A percentile compares a stretch with the other conserved stretches of the same genome.
Conservation (phyloP, 23 tunicate genomes). For the Diplosoma virens region DNA sequence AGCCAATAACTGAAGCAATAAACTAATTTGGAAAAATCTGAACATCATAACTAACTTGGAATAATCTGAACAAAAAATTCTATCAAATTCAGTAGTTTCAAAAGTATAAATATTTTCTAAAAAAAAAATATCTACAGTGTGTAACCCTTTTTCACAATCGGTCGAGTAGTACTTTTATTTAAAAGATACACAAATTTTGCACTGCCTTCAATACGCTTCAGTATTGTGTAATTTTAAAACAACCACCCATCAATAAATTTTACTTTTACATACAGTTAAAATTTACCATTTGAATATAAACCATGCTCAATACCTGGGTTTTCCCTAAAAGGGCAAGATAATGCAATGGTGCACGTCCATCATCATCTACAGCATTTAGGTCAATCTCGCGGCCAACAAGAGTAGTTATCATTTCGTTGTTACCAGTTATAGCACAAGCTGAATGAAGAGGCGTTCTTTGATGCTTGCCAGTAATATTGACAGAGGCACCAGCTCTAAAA, state of each 20-base stretch:
- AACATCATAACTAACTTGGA: too few species aligned
- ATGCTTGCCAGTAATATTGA: slow-evolving; percentile 1
- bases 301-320: background rate
- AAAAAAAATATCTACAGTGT: too few species aligned
- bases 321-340: slow-evolving; percentile 47
- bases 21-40: too few species aligned
- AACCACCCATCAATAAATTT: background rate
- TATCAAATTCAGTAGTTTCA: too few species aligned
- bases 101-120: too few species aligned
- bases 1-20: too few species aligned
- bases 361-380: slow-evolving; percentile 37
- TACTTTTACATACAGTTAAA: background rate
- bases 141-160: too few species aligned
- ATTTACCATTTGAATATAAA: background rate
- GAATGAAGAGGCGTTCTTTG: slow-evolving; percentile 45
- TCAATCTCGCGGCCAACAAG: slow-evolving; percentile 23
- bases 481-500: slow-evolving; percentile 41
- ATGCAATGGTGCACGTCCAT: slow-evolving; percentile 21
- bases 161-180: too few species aligned
- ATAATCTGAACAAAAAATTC: too few species aligned
- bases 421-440: slow-evolving; percentile 49
- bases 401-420: slow-evolving; percentile 27
- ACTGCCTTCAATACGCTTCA: background rate
- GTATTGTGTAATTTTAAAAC: background rate
- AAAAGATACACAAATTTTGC: too few species aligned